These are phyloP conservation scores for Epinephelus lanceolatus DNA, from an alignment of 2,113 vertebrate genomes.

Conservation along the genomic window DNA sequence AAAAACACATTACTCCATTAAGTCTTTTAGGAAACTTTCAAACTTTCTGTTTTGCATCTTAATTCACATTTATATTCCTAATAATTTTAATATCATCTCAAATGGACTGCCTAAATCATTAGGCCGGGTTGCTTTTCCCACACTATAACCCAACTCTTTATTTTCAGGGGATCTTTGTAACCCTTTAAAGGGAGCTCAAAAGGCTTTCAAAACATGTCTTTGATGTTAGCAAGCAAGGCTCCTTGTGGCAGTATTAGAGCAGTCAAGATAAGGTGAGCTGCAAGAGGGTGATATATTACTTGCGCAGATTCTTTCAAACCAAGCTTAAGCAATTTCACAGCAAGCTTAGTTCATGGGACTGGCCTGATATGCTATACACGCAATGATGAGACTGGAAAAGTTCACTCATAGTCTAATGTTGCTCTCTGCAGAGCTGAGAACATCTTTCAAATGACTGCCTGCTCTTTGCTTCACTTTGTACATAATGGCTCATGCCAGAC, in stretches of 20 bases:
- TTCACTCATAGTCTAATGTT: constrained; percentile 51
- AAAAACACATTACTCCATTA: not conserved
- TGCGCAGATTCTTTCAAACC: constrained; percentile 74
- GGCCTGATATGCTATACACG: constrained; percentile 54
- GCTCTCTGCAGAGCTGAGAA: constrained; percentile 44
- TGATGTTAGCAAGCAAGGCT: constrained; percentile 82
- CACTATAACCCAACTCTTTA: constrained; percentile 66
- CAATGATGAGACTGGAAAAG: constrained; percentile 55
- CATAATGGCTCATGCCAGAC: not conserved
- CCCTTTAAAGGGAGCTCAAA: constrained; percentile 81
- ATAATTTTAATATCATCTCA: constrained; percentile 38
- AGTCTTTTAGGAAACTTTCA: not conserved
- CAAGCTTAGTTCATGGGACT: constrained; percentile 60
- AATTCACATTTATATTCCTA: constrained; percentile 15
- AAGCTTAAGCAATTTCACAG: constrained; percentile 83
- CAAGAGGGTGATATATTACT: constrained; percentile 81
- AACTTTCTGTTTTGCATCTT: not conserved
- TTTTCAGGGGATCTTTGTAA: constrained; percentile 73
- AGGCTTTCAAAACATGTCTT: constrained; percentile 79
- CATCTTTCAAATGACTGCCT: not conserved
- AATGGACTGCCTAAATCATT: constrained; percentile 60
- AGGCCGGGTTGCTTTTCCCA: constrained; percentile 75
- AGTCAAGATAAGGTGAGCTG: constrained; percentile 82
- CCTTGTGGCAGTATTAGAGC: constrained; percentile 70
- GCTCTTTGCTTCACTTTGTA: not conserved